These are phyloP conservation scores for Tinamus major DNA, from an alignment of 2,797 vertebrate species.

Conservation along the genomic window DNA sequence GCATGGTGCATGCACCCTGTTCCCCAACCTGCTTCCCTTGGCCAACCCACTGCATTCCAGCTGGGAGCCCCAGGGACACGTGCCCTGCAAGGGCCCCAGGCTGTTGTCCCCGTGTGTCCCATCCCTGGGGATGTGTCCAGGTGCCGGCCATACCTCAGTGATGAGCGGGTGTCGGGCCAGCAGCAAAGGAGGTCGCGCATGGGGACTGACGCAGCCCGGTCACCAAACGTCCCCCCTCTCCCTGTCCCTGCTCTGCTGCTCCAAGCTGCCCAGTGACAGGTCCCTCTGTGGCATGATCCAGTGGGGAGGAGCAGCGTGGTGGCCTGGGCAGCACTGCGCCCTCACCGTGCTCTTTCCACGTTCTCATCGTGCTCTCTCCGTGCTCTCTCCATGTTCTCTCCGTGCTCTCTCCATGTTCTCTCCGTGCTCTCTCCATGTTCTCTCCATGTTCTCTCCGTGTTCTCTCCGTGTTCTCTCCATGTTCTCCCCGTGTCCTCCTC, in stretches of 20 bases:
- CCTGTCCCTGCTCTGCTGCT: background rate
- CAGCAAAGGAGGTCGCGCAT: accelerated
- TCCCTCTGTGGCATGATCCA: background rate
- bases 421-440: too few relatives aligned
- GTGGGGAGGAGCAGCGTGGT: too few relatives aligned
- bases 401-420: too few relatives aligned
- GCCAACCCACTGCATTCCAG: background rate
- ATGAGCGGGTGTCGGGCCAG: background rate
- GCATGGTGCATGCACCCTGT: too few relatives aligned
- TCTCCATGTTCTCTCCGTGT: too few relatives aligned
- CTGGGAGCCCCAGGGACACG: background rate
- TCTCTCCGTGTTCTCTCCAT: too few relatives aligned
- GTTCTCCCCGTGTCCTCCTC: too few relatives aligned
- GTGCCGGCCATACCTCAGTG: too few relatives aligned
- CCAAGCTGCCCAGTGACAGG: background rate
- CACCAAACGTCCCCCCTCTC: background rate
- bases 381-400: too few relatives aligned
- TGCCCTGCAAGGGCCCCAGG: background rate
- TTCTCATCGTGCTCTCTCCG: too few relatives aligned
- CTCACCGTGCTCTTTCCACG: background rate
- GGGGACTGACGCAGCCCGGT: accelerated
- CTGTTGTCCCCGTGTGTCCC: accelerated
- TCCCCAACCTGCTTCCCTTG: background rate
- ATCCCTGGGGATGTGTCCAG: accelerated
- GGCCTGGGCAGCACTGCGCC: too few relatives aligned